Percentiles rank a stretch among this genome's conserved stretches.
Conservation (phyloP, 2,888 invertebrate genomes). For the Conops quadrifasciatus region DNA sequence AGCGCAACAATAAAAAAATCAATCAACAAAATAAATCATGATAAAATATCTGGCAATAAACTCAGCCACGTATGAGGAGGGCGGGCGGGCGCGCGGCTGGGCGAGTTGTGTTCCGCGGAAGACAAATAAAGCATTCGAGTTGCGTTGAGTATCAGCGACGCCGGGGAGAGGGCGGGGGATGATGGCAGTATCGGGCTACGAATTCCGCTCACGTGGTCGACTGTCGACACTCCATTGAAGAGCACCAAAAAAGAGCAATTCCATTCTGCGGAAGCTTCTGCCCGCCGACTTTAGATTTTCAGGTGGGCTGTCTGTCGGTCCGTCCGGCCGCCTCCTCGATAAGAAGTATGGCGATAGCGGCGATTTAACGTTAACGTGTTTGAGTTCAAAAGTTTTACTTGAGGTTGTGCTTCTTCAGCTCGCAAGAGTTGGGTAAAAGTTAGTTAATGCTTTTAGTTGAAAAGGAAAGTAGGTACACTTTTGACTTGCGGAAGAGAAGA, state of each 20-base stretch:
- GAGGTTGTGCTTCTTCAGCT: no score
- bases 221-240: not conserved
- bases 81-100: not conserved
- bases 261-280: not conserved
- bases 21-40: constrained; percentile 39
- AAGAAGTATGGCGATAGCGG: no score
- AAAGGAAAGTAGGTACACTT: no score
- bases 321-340: not conserved
- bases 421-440: no score
- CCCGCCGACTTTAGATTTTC: not conserved
- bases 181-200: not conserved
- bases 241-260: constrained; percentile 18
- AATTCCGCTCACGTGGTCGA: constrained; percentile 27
- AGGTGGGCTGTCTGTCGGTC: not conserved
- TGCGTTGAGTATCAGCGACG: not conserved
- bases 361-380: not conserved
- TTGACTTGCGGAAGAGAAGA: no score
- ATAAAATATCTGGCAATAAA: constrained; percentile 21
- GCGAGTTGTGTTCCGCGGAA: not conserved
- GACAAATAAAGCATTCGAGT: not conserved
- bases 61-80: not conserved
- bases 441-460: no score
- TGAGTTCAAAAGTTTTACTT: constrained; percentile 9
- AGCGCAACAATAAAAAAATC: constrained; percentile 36
- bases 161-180: not conserved